These are phyloP conservation scores for Pilophorus perplexus DNA, from an alignment of 2,888 invertebrate species.

Conservation along the genomic window DNA sequence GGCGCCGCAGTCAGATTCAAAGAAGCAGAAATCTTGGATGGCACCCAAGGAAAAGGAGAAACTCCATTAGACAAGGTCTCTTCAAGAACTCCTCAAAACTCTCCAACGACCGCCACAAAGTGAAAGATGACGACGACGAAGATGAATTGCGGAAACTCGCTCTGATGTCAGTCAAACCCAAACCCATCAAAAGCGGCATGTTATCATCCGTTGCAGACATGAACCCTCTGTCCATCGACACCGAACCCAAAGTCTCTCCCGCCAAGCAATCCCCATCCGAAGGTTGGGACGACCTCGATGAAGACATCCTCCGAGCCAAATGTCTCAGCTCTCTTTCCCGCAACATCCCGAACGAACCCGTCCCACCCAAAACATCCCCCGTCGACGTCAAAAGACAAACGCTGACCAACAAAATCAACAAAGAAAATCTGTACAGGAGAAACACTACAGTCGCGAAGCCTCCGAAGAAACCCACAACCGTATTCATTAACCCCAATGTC, in stretches of 20 bases:
- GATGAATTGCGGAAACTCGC: conserved; percentile 40
- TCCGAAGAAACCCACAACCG: background rate
- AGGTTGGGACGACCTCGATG: conserved; percentile 45
- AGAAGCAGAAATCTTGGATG: conserved; percentile 17
- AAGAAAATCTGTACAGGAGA: conserved; percentile 20
- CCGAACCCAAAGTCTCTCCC: background rate
- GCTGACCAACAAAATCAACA: conserved; percentile 29
- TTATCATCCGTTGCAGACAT: conserved; percentile 9
- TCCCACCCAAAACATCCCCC: background rate
- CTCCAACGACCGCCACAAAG: too few relatives aligned
- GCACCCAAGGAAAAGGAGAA: background rate
- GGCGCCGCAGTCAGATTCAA: too few relatives aligned
- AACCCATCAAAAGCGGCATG: conserved; percentile 23
- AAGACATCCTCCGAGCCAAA: conserved; percentile 45
- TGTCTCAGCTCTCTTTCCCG: conserved; percentile 39
- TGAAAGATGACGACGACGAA: conserved; percentile 38
- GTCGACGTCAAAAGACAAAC: background rate
- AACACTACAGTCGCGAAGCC: conserved; percentile 9
- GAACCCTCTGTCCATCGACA: conserved; percentile 12
- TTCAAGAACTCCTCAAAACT: too few relatives aligned
- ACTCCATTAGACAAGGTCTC: background rate
- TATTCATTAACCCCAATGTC: conserved; percentile 3
- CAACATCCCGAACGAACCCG: conserved; percentile 10
- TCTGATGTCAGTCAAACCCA: conserved; percentile 41
- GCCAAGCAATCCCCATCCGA: conserved; percentile 19